Evolutionary conservation across 2,888 invertebrate species (phyloP).

Genomic region (Anorthoa munda): DNA sequence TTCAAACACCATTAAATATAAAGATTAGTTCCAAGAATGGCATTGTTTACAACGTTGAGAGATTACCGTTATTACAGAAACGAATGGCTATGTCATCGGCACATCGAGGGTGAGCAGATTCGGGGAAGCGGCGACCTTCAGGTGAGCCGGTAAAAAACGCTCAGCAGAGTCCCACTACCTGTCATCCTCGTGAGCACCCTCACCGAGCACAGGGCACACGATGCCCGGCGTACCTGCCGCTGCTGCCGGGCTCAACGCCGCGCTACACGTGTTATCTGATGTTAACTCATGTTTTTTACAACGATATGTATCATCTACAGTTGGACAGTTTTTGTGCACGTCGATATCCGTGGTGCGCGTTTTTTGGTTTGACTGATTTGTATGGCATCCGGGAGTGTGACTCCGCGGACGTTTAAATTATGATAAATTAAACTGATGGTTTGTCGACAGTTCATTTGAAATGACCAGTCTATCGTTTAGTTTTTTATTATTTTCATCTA

Average conservation of each 20-base stretch:
- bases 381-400: background rate
- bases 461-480: background rate
- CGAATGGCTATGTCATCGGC: slow-evolving; percentile 63
- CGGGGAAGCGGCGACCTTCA: slow-evolving; percentile 69
- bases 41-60: slow-evolving; percentile 49
- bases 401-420: background rate
- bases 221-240: slow-evolving; percentile 14
- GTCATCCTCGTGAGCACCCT: slow-evolving; percentile 5
- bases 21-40: slow-evolving; percentile 57
- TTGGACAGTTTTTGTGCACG: background rate
- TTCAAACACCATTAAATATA: slow-evolving; percentile 11
- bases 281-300: background rate
- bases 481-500: slow-evolving; percentile 14
- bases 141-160: slow-evolving; percentile 63
- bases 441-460: slow-evolving; percentile 4
- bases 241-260: slow-evolving; percentile 8
- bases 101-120: slow-evolving; percentile 64
- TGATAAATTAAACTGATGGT: background rate
- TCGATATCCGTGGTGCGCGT: background rate
- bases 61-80: slow-evolving; percentile 67
- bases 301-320: background rate
- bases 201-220: background rate
- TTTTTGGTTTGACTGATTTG: background rate
- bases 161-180: slow-evolving; percentile 63
- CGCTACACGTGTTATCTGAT: slow-evolving; percentile 42